Evolutionary conservation across 30 jellyfish, hydroid and myxozoan genomes (phyloP).

Genomic region (Aurelia aurita): DNA sequence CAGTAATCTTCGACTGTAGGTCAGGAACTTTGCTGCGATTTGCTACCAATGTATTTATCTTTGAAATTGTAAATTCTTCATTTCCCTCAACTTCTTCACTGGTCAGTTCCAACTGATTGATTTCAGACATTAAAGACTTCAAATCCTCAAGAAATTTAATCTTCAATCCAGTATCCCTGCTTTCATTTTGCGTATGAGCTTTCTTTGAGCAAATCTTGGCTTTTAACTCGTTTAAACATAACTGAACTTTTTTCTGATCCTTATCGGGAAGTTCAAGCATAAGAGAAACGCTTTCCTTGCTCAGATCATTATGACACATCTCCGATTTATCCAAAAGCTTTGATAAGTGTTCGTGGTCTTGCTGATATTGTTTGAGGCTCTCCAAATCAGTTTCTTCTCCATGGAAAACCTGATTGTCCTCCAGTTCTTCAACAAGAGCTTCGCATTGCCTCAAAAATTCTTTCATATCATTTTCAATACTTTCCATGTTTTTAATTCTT

Average conservation of each 20-base stretch:
- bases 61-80: not conserved
- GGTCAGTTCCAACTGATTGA: not conserved
- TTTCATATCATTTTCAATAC: not conserved
- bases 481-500: not conserved
- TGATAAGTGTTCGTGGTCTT: not conserved
- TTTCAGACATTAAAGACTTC: not conserved
- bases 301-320: not conserved
- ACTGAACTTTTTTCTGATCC: not conserved
- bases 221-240: not conserved
- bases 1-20: not conserved
- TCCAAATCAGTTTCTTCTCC: not conserved
- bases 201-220: not conserved
- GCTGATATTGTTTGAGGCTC: not conserved
- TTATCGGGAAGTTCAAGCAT: not conserved
- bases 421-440: not conserved
- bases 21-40: not conserved
- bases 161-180: not conserved
- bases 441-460: not conserved
- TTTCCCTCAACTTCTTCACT: not conserved
- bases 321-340: not conserved
- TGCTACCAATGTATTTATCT: not conserved
- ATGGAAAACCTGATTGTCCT: not conserved
- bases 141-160: not conserved
- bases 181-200: not conserved
- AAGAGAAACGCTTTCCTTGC: not conserved